Conservation (phyloP, 2,113 vertebrate genomes). For the Cariama cristata region DNA sequence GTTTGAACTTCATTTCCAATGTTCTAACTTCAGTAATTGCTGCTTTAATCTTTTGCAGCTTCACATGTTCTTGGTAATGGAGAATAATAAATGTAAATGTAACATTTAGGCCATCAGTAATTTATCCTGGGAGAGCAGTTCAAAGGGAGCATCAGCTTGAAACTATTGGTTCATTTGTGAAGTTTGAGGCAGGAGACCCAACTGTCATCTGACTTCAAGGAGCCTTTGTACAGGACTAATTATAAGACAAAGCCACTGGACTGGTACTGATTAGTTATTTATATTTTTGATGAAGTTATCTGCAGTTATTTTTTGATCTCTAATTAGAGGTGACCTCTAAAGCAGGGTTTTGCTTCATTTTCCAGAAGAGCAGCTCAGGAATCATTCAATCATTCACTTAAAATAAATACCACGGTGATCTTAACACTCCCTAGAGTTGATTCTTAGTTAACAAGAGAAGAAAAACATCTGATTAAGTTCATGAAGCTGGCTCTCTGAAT, state of each 20-base stretch:
- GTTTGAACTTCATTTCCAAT: conserved; percentile 58
- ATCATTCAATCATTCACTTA: conserved; percentile 23
- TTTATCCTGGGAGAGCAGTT: conserved; percentile 70
- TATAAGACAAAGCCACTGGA: conserved; percentile 45
- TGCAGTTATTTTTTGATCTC: conserved; percentile 58
- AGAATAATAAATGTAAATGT: conserved; percentile 79
- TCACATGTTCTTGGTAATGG: conserved; percentile 40
- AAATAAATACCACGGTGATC: conserved; percentile 17
- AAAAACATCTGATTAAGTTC: conserved; percentile 24
- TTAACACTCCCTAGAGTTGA: conserved; percentile 20
- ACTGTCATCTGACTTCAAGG: conserved; percentile 66
- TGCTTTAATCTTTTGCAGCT: conserved; percentile 66
- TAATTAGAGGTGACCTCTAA: conserved; percentile 70
- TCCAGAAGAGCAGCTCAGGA: conserved; percentile 36
- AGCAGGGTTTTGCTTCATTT: conserved; percentile 26
- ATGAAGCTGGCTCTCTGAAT: conserved; percentile 31
- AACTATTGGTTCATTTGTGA: conserved; percentile 57
- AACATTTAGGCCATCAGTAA: conserved; percentile 77
- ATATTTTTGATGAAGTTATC: conserved; percentile 50
- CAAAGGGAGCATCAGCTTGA: conserved; percentile 70
- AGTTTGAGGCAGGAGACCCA: conserved; percentile 58
- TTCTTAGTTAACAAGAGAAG: conserved; percentile 9
- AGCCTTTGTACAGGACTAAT: conserved; percentile 43
- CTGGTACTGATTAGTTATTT: conserved; percentile 52
- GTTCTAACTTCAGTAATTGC: conserved; percentile 60